A percentile compares a stretch with the other conserved stretches of the same genome.
Conservation (phyloP, 2,113 vertebrate genomes). For the Prietella phreatophila region DNA sequence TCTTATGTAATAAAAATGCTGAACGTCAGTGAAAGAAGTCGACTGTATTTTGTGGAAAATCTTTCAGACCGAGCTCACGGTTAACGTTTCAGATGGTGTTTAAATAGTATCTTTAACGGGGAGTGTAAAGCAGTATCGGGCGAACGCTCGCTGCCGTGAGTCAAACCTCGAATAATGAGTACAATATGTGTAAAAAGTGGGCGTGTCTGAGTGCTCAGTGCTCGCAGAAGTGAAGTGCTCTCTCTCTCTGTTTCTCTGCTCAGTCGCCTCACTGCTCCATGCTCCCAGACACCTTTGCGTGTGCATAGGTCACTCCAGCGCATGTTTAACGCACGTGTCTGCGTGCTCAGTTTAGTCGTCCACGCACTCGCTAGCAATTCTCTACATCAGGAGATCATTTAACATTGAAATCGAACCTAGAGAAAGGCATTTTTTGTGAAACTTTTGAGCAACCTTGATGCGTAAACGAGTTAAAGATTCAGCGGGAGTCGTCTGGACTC, state of each 20-base stretch:
- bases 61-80: not conserved
- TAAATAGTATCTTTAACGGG: not conserved
- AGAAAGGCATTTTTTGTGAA: not conserved
- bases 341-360: not conserved
- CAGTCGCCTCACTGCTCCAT: not conserved
- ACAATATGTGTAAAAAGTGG: not conserved
- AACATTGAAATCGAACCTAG: not conserved
- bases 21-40: not conserved
- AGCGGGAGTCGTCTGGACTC: not conserved
- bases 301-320: not conserved
- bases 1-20: not conserved
- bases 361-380: not conserved
- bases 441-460: not conserved
- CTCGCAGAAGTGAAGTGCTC: not conserved
- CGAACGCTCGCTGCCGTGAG: not conserved
- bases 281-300: not conserved
- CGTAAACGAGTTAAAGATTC: constrained; percentile 19
- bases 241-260: not conserved
- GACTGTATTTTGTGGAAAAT: not conserved
- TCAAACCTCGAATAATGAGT: not conserved
- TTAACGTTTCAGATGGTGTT: not conserved
- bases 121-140: not conserved
- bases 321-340: not conserved
- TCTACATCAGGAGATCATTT: not conserved
- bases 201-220: not conserved